phyloP scores from a whole-genome alignment of 2,888 invertebrate genomes.

The Pterostichus niger region DNA sequence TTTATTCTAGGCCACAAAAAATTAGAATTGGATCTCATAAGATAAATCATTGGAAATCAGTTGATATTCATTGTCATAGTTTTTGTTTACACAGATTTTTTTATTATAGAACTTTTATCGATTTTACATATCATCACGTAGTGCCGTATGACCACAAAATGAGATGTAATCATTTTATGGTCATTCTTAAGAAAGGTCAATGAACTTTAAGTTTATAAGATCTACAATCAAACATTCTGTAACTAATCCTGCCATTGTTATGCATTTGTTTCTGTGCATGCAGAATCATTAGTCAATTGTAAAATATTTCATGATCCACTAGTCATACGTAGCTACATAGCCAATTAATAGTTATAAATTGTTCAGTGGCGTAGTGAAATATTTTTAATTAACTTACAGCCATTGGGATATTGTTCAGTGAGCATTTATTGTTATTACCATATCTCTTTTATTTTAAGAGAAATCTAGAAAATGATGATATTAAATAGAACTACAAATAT shows the following conservation, averaged over 20 bases:
- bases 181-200: constrained; percentile 34
- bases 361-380: constrained; percentile 40
- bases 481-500: constrained; percentile 26
- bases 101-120: constrained; percentile 45
- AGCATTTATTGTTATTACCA: constrained; percentile 40
- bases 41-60: constrained; percentile 39
- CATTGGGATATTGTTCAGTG: constrained; percentile 34
- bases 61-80: constrained; percentile 24
- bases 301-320: constrained; percentile 54
- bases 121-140: constrained; percentile 62
- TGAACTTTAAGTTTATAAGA: constrained; percentile 31
- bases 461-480: constrained; percentile 32
- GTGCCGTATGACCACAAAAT: constrained; percentile 57
- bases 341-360: constrained; percentile 29
- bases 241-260: constrained; percentile 61
- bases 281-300: constrained; percentile 57
- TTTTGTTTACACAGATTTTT: constrained; percentile 23
- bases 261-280: constrained; percentile 57
- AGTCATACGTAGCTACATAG: constrained; percentile 40
- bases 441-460: constrained; percentile 41
- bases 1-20: constrained; percentile 5
- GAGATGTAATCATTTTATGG: constrained; percentile 22
- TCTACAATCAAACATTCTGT: constrained; percentile 39
- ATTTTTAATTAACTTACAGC: constrained; percentile 34
- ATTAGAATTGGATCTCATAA: constrained; percentile 31